phyloP scores from a whole-genome alignment of 2,113 vertebrate species.

The Vombatus ursinus region DNA sequence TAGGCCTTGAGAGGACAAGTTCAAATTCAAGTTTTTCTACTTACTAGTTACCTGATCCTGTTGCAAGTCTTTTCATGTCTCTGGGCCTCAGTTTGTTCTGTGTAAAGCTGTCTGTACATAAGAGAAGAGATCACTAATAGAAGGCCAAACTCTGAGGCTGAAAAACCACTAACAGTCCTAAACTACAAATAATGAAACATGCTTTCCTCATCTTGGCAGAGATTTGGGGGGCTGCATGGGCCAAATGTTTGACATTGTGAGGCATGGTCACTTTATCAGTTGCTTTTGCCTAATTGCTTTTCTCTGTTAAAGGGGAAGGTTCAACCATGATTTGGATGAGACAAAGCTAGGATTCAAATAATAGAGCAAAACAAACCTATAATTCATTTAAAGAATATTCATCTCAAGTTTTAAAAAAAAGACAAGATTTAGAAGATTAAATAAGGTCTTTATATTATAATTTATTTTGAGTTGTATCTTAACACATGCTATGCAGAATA shows the following conservation, averaged over 20 bases:
- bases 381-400: background rate
- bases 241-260: background rate
- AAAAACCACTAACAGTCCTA: background rate
- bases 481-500: background rate
- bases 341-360: background rate
- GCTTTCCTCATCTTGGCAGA: background rate
- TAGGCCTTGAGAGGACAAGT: background rate
- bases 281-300: background rate
- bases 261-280: background rate
- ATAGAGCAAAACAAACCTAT: background rate
- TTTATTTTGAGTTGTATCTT: background rate
- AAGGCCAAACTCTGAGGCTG: background rate
- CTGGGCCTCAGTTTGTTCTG: background rate
- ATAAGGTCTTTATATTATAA: background rate
- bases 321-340: background rate
- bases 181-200: background rate
- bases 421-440: background rate
- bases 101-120: background rate
- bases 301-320: background rate
- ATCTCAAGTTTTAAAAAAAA: background rate
- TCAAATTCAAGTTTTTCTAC: background rate
- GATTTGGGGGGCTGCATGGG: background rate
- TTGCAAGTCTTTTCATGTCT: background rate
- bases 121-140: background rate
- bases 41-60: background rate